Evolutionary conservation across 2,888 invertebrate genomes (phyloP).

Genomic region (Eupithecia vulgata): DNA sequence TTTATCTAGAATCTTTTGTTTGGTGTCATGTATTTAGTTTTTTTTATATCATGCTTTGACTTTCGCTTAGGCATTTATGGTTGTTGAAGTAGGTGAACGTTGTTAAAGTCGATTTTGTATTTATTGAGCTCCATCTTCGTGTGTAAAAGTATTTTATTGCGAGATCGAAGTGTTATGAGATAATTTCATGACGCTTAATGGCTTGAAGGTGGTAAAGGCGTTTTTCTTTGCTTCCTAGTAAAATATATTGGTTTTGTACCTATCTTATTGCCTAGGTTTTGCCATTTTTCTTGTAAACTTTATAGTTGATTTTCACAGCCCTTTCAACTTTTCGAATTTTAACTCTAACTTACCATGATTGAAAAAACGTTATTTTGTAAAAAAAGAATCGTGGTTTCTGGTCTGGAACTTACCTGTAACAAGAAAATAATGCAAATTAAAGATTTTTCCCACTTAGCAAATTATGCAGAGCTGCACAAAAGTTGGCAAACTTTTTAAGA

Average conservation of each 20-base stretch:
- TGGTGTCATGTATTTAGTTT: constrained; percentile 54
- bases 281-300: neutral
- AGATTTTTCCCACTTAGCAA: constrained; percentile 1
- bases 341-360: neutral
- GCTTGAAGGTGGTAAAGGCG: constrained; percentile 13
- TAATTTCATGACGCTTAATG: constrained; percentile 24
- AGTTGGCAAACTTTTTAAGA: constrained; percentile 30
- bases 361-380: neutral
- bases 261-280: neutral
- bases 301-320: neutral
- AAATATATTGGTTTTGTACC: neutral
- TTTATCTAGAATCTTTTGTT: constrained; percentile 18
- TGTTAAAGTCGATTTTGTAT: constrained; percentile 54
- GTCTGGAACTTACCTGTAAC: constrained; percentile 38
- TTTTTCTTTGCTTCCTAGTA: constrained; percentile 5
- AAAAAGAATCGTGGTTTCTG: neutral
- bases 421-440: constrained; percentile 16
- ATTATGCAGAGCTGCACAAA: constrained; percentile 23
- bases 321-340: neutral
- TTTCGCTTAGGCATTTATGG: constrained; percentile 55
- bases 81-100: constrained; percentile 46
- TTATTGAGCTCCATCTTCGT: constrained; percentile 51
- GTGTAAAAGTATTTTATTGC: constrained; percentile 47
- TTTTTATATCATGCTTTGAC: constrained; percentile 53
- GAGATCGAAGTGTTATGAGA: constrained; percentile 40